Evolutionary conservation across 1,140 invertebrate species (phyloP).

Genomic region (Heliconius congener): DNA sequence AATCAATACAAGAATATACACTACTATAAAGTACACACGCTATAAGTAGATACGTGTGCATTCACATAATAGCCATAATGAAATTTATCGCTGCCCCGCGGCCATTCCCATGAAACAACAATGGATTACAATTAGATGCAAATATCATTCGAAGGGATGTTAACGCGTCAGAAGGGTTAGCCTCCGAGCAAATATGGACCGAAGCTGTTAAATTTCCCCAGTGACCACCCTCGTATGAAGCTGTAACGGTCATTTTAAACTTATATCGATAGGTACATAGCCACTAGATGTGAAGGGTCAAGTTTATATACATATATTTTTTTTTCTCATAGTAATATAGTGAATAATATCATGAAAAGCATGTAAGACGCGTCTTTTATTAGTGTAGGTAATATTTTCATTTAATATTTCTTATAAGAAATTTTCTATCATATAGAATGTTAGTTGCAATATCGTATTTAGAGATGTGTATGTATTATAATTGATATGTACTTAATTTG

Average conservation of each 20-base stretch:
- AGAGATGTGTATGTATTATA: too few species aligned
- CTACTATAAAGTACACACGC: background rate
- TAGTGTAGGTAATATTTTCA: background rate
- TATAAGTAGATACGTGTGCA: constrained; percentile 14
- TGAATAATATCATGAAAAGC: background rate
- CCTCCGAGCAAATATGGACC: constrained; percentile 61
- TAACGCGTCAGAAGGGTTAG: constrained; percentile 61
- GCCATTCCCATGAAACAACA: constrained; percentile 70
- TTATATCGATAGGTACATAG: constrained; percentile 7
- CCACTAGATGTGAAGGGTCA: background rate
- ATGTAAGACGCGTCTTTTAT: background rate
- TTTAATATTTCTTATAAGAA: too few species aligned
- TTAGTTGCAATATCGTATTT: too few species aligned
- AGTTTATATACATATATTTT: background rate
- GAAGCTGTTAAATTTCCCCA: constrained; percentile 66
- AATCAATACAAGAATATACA: background rate
- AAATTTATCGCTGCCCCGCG: constrained; percentile 43
- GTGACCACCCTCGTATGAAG: constrained; percentile 62
- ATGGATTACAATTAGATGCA: constrained; percentile 75
- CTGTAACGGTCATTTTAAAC: constrained; percentile 51
- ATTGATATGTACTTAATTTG: too few species aligned
- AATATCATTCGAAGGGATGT: constrained; percentile 63
- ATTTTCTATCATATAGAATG: too few species aligned
- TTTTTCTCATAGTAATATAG: background rate
- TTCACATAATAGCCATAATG: constrained; percentile 35